These are phyloP conservation scores for Drosophila oshimai DNA, from an alignment of 1,140 invertebrate species.

Conservation along the genomic window DNA sequence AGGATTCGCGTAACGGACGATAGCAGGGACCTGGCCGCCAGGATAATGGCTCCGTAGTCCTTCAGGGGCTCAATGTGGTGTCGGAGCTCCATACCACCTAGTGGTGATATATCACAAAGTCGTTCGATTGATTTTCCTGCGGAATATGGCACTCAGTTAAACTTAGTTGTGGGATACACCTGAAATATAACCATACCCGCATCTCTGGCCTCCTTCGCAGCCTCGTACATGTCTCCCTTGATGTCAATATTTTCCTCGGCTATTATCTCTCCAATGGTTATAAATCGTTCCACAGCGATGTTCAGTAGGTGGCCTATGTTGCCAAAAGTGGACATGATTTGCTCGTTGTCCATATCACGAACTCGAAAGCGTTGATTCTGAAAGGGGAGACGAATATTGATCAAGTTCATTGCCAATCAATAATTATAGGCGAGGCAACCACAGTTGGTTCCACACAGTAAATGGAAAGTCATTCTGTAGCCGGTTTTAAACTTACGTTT, in stretches of 20 bases:
- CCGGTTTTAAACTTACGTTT: slow-evolving; percentile 33
- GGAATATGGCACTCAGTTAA: not conserved
- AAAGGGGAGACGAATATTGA: not conserved
- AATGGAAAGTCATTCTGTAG: not conserved
- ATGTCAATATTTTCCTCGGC: slow-evolving; percentile 99
- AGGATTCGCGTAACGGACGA: slow-evolving; percentile 98
- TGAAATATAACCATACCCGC: slow-evolving; percentile 89
- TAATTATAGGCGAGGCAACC: slow-evolving; percentile 20
- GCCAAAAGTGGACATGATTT: slow-evolving; percentile 89
- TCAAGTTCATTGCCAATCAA: slow-evolving; percentile 21
- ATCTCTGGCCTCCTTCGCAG: slow-evolving; percentile 96
- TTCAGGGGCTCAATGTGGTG: slow-evolving; percentile 84
- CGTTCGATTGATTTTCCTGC: slow-evolving; percentile 89
- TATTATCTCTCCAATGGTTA: slow-evolving; percentile 98
- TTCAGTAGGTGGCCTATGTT: slow-evolving; percentile 97
- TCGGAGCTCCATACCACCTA: slow-evolving; percentile 85
- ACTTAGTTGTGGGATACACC: no score
- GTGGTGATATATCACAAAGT: slow-evolving; percentile 90
- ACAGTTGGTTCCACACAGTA: not conserved
- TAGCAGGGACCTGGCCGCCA: slow-evolving; percentile 95
- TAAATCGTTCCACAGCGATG: slow-evolving; percentile 98
- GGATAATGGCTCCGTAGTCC: slow-evolving; percentile 90
- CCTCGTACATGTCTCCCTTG: slow-evolving; percentile 98
- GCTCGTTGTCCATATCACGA: slow-evolving; percentile 73
- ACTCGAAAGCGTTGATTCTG: slow-evolving; percentile 71